Evolutionary conservation across 1,140 invertebrate species (phyloP).

Genomic region (Drosophila subpulchrella): DNA sequence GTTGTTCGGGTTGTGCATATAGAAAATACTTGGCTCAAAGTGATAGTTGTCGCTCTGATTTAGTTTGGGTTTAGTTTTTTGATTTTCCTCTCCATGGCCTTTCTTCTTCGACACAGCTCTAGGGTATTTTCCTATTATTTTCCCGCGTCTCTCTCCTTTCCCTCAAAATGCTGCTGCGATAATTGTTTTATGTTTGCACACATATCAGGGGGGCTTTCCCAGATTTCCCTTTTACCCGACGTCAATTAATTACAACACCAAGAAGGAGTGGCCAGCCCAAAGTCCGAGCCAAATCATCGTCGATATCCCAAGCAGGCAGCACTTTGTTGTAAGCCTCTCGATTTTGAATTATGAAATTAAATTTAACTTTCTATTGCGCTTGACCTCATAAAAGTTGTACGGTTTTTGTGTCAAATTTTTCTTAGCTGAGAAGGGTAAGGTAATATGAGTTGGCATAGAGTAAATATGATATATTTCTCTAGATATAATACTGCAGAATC

Average conservation of each 20-base stretch:
- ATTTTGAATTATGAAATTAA: constrained; percentile 33
- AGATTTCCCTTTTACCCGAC: constrained; percentile 49
- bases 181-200: constrained; percentile 50
- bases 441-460: not conserved
- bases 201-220: constrained; percentile 30
- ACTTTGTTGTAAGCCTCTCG: constrained; percentile 6
- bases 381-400: constrained; percentile 10
- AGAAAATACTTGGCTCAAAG: constrained; percentile 56
- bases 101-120: constrained; percentile 40
- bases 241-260: constrained; percentile 66
- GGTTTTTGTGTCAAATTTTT: constrained; percentile 6
- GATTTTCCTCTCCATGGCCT: constrained; percentile 15
- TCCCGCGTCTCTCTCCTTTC: not conserved
- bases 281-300: constrained; percentile 34
- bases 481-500: no score
- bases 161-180: constrained; percentile 27
- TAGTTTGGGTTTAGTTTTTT: constrained; percentile 37
- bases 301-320: constrained; percentile 8
- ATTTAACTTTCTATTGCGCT: constrained; percentile 34
- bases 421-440: not conserved
- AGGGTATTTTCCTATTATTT: constrained; percentile 32
- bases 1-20: constrained; percentile 58
- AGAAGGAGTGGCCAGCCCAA: constrained; percentile 41
- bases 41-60: constrained; percentile 66
- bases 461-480: not conserved